phyloP scores from a whole-genome alignment of 2,797 vertebrate genomes.

The Mus minutoides region DNA sequence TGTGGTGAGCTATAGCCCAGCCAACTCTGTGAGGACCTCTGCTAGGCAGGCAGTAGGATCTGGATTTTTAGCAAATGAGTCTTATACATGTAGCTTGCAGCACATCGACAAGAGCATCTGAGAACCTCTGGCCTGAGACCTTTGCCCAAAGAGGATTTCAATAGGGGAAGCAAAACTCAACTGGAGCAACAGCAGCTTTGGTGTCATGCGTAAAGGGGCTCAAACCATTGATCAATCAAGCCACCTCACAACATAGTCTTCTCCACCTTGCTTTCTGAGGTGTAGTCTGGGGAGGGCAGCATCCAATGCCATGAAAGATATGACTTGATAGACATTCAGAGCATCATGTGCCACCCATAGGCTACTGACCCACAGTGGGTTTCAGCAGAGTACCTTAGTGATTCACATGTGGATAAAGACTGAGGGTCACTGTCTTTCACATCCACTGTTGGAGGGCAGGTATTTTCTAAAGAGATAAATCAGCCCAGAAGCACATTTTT shows the following conservation, averaged over 20 bases:
- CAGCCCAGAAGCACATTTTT: not conserved
- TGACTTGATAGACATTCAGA: not conserved
- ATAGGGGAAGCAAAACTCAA: conserved; percentile 4
- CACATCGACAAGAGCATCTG: not conserved
- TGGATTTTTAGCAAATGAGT: not conserved
- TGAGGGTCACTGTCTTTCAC: not conserved
- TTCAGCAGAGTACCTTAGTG: not conserved
- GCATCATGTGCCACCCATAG: not conserved
- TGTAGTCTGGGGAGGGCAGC: not conserved
- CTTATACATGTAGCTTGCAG: not conserved
- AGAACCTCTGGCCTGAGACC: not conserved
- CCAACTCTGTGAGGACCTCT: not conserved
- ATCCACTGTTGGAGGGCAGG: not conserved
- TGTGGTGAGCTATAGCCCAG: not conserved
- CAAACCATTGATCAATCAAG: not conserved
- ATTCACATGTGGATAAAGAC: not conserved
- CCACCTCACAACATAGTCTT: not conserved
- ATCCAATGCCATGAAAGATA: not conserved
- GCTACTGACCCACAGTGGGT: not conserved
- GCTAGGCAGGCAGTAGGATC: not conserved
- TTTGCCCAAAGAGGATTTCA: not conserved
- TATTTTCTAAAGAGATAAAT: not conserved
- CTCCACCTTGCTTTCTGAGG: not conserved
- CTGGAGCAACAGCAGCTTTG: not conserved
- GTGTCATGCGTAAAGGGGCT: not conserved